Conservation (phyloP, 2,797 vertebrate species). For the Arrhamphus sclerolepis region DNA sequence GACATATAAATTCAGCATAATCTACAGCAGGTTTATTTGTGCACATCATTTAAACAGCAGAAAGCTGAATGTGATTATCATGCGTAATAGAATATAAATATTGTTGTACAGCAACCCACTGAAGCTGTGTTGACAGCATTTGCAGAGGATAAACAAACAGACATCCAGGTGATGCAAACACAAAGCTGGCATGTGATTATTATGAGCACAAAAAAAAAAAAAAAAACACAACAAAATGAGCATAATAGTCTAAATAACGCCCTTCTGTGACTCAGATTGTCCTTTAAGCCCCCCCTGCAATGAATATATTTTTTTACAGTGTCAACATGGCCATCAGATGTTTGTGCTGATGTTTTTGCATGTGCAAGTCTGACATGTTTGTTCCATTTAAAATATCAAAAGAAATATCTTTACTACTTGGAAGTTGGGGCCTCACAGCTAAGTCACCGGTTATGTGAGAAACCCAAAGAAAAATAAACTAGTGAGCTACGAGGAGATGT, state of each 20-base stretch:
- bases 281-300: too few species aligned
- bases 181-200: constrained; percentile 13
- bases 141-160: constrained; percentile 29
- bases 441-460: too few species aligned
- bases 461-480: too few species aligned
- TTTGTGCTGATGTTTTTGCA: too few species aligned
- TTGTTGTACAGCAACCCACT: constrained; percentile 40
- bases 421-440: too few species aligned
- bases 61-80: constrained; percentile 18
- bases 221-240: neutral
- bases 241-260: neutral
- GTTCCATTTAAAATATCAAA: too few species aligned
- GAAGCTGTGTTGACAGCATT: constrained; percentile 17
- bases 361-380: too few species aligned
- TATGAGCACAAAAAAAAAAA: neutral
- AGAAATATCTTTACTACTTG: too few species aligned
- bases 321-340: too few species aligned
- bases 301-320: too few species aligned
- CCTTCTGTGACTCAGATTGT: neutral
- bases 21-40: constrained; percentile 21
- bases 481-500: too few species aligned
- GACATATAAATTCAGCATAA: neutral
- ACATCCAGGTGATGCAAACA: constrained; percentile 46
- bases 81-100: constrained; percentile 40
- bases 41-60: constrained; percentile 45